phyloP scores from a whole-genome alignment of 2,888 invertebrate species.

The Drosophila kuntzei region DNA sequence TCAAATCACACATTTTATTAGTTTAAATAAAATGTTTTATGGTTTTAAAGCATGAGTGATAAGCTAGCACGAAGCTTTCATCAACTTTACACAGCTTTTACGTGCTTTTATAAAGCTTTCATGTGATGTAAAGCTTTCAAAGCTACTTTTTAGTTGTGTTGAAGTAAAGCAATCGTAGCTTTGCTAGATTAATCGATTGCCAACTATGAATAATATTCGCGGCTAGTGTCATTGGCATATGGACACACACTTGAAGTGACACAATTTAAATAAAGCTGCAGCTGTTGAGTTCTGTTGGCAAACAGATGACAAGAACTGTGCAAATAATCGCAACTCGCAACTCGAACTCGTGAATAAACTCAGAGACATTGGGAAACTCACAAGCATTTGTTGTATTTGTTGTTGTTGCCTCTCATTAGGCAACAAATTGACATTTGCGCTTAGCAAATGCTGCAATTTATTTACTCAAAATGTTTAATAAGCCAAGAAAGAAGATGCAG shows the following conservation, averaged over 20 bases:
- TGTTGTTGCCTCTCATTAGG: constrained; percentile 30
- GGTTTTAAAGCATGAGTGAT: no score
- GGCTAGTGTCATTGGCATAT: constrained; percentile 8
- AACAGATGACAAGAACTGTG: constrained; percentile 22
- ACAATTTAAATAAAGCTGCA: constrained; percentile 17
- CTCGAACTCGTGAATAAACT: constrained; percentile 21
- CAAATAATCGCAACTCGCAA: constrained; percentile 27
- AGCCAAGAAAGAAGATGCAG: constrained; percentile 14
- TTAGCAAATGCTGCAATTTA: constrained; percentile 49
- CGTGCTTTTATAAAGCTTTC: no score
- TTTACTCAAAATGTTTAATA: constrained; percentile 50
- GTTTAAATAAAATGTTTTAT: no score
- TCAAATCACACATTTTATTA: no score
- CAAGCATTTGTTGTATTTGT: not conserved
- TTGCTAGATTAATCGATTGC: not conserved
- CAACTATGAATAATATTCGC: not conserved
- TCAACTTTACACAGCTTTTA: no score
- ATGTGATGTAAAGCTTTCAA: not conserved
- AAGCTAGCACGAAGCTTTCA: not conserved
- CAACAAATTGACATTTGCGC: constrained; percentile 66
- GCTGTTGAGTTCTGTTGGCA: constrained; percentile 22
- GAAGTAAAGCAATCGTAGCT: not conserved
- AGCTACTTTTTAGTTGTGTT: not conserved
- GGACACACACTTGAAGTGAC: not conserved
- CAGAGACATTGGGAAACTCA: not conserved